Percentiles rank a stretch among this genome's conserved stretches.
Evolutionary conservation across 2,888 invertebrate genomes (phyloP).

Genomic region (Epirrhoe tristata): DNA sequence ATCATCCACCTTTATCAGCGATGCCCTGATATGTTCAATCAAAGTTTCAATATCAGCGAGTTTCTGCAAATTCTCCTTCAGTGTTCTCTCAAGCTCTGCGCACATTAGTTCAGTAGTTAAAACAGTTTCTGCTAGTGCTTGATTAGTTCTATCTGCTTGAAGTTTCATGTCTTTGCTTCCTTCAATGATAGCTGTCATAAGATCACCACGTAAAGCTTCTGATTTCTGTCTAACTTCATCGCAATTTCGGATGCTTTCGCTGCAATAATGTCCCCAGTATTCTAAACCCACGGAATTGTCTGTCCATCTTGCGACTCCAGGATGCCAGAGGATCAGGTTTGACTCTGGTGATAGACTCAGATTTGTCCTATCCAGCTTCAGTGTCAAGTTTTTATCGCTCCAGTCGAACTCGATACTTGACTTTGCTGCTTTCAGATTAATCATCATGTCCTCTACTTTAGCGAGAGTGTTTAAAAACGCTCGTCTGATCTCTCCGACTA

Average conservation of each 20-base stretch:
- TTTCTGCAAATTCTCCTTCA: slow-evolving; percentile 89
- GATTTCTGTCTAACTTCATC: slow-evolving; percentile 91
- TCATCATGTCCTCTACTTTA: slow-evolving; percentile 88
- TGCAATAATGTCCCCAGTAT: slow-evolving; percentile 93
- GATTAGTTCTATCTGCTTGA: slow-evolving; percentile 93
- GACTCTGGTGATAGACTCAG: slow-evolving; percentile 88
- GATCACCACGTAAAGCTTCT: slow-evolving; percentile 86
- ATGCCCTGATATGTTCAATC: slow-evolving; percentile 88
- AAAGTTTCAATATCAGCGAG: slow-evolving; percentile 91
- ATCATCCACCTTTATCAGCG: slow-evolving; percentile 89
- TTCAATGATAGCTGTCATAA: slow-evolving; percentile 90
- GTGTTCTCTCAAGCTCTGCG: slow-evolving; percentile 88
- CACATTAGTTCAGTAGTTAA: slow-evolving; percentile 90
- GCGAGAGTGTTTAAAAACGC: slow-evolving; percentile 86
- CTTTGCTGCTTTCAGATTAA: slow-evolving; percentile 90
- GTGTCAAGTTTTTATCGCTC: slow-evolving; percentile 93
- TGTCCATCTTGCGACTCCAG: slow-evolving; percentile 92
- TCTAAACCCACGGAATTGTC: slow-evolving; percentile 86
- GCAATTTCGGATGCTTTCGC: slow-evolving; percentile 90
- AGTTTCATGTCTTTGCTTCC: slow-evolving; percentile 92
- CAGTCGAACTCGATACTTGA: slow-evolving; percentile 93
- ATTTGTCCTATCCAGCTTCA: slow-evolving; percentile 89
- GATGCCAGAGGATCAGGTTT: slow-evolving; percentile 88
- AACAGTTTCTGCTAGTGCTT: slow-evolving; percentile 89
- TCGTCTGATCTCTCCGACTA: slow-evolving; percentile 89